phyloP scores from a whole-genome alignment of 2,888 invertebrate species.

The Dysmachus trigonus region DNA sequence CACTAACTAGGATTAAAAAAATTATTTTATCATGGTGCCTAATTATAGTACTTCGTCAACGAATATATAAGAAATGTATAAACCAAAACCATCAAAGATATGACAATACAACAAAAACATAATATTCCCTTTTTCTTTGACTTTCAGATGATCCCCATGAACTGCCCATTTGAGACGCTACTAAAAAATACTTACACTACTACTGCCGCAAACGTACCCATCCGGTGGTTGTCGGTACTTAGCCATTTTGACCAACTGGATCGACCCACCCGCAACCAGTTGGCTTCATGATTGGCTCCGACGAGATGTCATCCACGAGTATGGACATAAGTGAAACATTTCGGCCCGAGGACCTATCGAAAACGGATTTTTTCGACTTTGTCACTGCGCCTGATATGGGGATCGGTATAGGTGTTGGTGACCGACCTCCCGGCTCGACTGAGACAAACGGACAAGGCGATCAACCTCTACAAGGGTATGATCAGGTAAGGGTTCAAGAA shows the following conservation, averaged over 20 bases:
- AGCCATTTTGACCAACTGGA: conserved; percentile 21
- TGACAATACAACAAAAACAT: neutral
- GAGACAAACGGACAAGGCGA: conserved; percentile 56
- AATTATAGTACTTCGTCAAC: no score
- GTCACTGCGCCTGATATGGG: conserved; percentile 81
- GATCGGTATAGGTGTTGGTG: conserved; percentile 61
- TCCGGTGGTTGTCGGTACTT: conserved; percentile 47
- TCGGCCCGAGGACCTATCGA: conserved; percentile 82
- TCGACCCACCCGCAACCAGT: neutral
- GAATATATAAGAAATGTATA: no score
- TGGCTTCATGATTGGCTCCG: conserved; percentile 60
- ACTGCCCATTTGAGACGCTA: conserved; percentile 50
- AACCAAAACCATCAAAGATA: no score
- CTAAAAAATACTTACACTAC: conserved; percentile 34
- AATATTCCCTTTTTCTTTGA: conserved; percentile 37
- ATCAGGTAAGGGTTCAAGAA: conserved; percentile 57
- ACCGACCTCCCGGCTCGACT: conserved; percentile 55
- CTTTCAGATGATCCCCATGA: conserved; percentile 52
- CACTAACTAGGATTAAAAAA: no score
- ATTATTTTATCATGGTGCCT: no score
- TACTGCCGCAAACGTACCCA: conserved; percentile 37
- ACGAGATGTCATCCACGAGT: conserved; percentile 65
- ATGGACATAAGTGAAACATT: conserved; percentile 87
- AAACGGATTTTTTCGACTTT: conserved; percentile 90
- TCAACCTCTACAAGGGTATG: conserved; percentile 64